Evolutionary conservation across 2,888 invertebrate genomes (phyloP).

Genomic region (Gerris lacustris): DNA sequence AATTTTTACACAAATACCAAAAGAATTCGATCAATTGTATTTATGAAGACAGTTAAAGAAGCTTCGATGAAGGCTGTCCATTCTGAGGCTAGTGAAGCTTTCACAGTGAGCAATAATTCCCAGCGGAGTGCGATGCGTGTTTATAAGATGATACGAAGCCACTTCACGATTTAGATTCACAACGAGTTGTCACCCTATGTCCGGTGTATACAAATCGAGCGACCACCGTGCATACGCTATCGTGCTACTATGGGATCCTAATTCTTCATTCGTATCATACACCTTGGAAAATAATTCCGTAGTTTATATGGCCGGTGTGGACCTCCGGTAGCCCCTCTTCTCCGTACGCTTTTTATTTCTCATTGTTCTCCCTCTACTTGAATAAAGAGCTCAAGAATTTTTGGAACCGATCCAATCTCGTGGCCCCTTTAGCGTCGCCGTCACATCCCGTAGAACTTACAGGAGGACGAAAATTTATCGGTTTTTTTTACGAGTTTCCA

Average conservation of each 20-base stretch:
- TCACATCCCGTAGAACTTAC: background rate
- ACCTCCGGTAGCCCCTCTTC: constrained; percentile 5
- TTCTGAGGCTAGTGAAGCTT: background rate
- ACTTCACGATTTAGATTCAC: background rate
- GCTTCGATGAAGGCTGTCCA: too few relatives aligned
- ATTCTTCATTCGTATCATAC: background rate
- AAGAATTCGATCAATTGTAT: too few relatives aligned
- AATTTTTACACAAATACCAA: too few relatives aligned
- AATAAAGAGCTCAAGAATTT: background rate
- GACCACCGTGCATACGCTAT: background rate
- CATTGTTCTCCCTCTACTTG: background rate
- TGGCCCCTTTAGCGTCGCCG: background rate
- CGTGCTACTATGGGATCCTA: background rate
- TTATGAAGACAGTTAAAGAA: too few relatives aligned
- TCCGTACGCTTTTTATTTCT: background rate
- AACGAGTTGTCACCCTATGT: background rate
- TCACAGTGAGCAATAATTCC: background rate
- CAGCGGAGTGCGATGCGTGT: background rate
- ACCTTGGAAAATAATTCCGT: constrained; percentile 1
- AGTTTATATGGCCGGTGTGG: constrained; percentile 7
- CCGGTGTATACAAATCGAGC: constrained; percentile 1
- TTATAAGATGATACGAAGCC: background rate
- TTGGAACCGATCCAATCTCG: background rate
- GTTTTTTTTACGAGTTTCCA: too few relatives aligned
- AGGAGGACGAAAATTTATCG: background rate